Conservation (phyloP, 2,888 invertebrate genomes). For the Dynastes grantii region DNA sequence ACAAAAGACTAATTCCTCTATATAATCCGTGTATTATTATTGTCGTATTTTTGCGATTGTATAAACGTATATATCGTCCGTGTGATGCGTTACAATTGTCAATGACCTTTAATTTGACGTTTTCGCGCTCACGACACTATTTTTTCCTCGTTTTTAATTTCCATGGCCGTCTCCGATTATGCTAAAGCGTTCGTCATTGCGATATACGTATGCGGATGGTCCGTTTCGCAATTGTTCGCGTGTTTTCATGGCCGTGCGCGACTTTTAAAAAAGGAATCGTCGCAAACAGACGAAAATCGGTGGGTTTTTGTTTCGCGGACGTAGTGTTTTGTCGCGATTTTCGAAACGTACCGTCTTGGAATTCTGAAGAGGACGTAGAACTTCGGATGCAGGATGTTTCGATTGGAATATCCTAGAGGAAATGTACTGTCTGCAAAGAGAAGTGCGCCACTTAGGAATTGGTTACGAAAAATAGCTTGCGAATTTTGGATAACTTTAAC, state of each 20-base stretch:
- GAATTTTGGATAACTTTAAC: no score
- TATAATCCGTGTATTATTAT: not conserved
- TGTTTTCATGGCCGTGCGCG: slow-evolving; percentile 31
- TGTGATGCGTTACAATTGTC: not conserved
- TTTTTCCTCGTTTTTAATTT: slow-evolving; percentile 26
- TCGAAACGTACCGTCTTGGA: no score
- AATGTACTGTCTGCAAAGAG: no score
- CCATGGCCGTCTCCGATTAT: not conserved
- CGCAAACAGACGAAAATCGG: slow-evolving; percentile 7
- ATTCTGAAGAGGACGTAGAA: no score
- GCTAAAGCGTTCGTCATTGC: not conserved
- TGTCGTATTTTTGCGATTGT: not conserved
- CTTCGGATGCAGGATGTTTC: no score
- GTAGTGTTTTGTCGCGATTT: no score
- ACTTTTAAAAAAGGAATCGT: slow-evolving; percentile 20
- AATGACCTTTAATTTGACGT: slow-evolving; percentile 42
- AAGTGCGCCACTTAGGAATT: no score
- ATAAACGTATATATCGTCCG: not conserved
- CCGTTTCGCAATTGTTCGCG: slow-evolving; percentile 34
- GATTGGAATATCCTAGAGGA: no score
- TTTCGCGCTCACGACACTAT: not conserved
- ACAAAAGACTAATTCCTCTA: not conserved
- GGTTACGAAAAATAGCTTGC: no score
- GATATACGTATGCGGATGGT: not conserved
- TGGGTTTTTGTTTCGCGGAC: no score